Conservation (phyloP, 2,888 invertebrate species). For the Stenodera caucasica region DNA sequence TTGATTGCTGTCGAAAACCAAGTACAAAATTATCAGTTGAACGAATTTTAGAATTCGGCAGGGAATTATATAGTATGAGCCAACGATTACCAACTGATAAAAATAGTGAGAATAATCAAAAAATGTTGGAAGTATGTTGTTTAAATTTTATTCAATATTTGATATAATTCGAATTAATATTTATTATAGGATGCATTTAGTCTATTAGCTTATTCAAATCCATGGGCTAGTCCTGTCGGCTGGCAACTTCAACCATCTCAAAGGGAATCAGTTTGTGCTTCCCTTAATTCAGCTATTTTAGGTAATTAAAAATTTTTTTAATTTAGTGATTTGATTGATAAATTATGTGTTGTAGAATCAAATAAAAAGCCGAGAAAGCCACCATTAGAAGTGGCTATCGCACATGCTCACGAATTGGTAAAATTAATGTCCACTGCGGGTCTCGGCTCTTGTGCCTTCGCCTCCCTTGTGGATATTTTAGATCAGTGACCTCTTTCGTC, state of each 20-base stretch:
- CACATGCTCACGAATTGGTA: constrained; percentile 87
- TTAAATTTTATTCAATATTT: constrained; percentile 3
- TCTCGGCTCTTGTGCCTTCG: constrained; percentile 93
- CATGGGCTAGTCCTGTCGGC: constrained; percentile 95
- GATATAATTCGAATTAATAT: constrained; percentile 3
- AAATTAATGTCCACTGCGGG: constrained; percentile 87
- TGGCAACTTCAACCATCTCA: constrained; percentile 95
- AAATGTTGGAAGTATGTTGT: constrained; percentile 80
- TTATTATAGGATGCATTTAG: constrained; percentile 89
- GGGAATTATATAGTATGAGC: constrained; percentile 91
- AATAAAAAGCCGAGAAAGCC: constrained; percentile 88
- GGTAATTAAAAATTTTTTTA: constrained; percentile 61
- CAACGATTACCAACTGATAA: constrained; percentile 79
- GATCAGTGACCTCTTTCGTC: constrained; percentile 61
- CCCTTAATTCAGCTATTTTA: constrained; percentile 96
- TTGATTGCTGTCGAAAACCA: constrained; percentile 49
- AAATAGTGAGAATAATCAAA: constrained; percentile 80
- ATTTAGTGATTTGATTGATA: background rate
- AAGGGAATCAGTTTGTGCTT: constrained; percentile 92
- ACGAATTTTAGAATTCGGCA: constrained; percentile 91
- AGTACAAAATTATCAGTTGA: constrained; percentile 81
- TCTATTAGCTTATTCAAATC: constrained; percentile 95
- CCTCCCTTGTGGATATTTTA: constrained; percentile 83
- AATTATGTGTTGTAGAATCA: constrained; percentile 70
- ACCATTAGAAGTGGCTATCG: constrained; percentile 88